Evolutionary conservation across 2,888 invertebrate species (phyloP).

Genomic region (Osmoderma eremita): DNA sequence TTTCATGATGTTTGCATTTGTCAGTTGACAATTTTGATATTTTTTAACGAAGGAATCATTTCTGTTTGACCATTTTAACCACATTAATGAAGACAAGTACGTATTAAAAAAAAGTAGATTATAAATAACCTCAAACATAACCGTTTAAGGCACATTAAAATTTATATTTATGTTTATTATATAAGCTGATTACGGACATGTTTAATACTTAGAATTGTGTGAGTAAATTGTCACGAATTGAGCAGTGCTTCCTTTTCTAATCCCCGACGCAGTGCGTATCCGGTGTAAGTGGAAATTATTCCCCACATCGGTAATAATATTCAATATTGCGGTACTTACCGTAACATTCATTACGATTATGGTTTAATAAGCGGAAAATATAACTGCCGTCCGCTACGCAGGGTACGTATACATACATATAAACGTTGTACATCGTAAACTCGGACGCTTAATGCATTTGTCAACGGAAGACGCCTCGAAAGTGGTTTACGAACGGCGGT

Average conservation of each 20-base stretch:
- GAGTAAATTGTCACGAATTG: too few species aligned
- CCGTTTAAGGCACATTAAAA: too few species aligned
- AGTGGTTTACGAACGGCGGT: constrained; percentile 37
- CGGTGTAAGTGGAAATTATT: background rate
- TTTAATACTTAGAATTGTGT: background rate
- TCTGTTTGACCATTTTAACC: too few species aligned
- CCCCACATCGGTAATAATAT: constrained; percentile 6
- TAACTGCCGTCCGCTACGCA: background rate
- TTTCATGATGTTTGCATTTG: too few species aligned
- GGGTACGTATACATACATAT: background rate
- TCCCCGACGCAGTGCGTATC: background rate
- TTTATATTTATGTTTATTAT: too few species aligned
- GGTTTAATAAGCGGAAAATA: constrained; percentile 13
- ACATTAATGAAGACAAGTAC: too few species aligned
- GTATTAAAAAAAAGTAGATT: too few species aligned
- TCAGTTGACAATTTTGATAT: too few species aligned
- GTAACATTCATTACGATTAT: constrained; percentile 10
- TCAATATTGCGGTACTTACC: constrained; percentile 12
- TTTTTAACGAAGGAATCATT: too few species aligned
- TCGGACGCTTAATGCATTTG: constrained; percentile 25
- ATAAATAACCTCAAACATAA: too few species aligned
- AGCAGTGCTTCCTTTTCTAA: too few species aligned
- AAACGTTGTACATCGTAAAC: background rate
- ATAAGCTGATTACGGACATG: background rate
- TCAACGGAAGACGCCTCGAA: constrained; percentile 19